phyloP scores from a whole-genome alignment of 2,113 vertebrate species.

The Eurystomus gularis region DNA sequence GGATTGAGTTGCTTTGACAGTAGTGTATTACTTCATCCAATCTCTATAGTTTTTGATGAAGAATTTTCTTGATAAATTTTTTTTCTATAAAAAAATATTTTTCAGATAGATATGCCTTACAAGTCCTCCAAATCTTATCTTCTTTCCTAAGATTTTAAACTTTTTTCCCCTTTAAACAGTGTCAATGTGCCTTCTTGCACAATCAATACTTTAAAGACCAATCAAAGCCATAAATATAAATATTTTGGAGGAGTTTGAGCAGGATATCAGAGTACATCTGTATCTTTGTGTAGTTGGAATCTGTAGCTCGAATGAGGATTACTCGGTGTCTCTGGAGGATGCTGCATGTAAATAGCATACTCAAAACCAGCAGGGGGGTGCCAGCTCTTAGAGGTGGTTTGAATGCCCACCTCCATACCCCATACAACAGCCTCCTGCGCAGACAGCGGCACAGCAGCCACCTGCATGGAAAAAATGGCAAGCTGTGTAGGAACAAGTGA shows the following conservation, averaged over 20 bases:
- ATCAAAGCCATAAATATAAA: not conserved
- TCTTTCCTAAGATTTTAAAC: not conserved
- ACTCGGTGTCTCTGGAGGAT: not conserved
- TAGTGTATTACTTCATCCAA: not conserved
- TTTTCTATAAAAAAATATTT: not conserved
- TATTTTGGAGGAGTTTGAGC: not conserved
- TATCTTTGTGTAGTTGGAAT: not conserved
- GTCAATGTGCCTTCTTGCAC: not conserved
- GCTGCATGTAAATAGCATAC: not conserved
- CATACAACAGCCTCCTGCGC: not conserved
- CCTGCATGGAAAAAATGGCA: not conserved
- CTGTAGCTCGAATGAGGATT: not conserved
- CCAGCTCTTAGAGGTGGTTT: not conserved
- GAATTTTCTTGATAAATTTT: not conserved
- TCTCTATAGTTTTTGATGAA: not conserved
- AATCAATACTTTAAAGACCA: not conserved
- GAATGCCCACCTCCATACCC: not conserved
- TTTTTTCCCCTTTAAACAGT: not conserved
- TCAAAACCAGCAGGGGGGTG: not conserved
- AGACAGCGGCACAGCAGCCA: not conserved
- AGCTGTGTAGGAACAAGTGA: not conserved
- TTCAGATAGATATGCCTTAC: not conserved
- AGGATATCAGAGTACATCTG: not conserved
- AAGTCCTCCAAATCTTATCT: not conserved
- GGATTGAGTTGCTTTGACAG: not conserved